Evolutionary conservation across 1,140 invertebrate genomes (phyloP).

Genomic region (Megathymus violae): DNA sequence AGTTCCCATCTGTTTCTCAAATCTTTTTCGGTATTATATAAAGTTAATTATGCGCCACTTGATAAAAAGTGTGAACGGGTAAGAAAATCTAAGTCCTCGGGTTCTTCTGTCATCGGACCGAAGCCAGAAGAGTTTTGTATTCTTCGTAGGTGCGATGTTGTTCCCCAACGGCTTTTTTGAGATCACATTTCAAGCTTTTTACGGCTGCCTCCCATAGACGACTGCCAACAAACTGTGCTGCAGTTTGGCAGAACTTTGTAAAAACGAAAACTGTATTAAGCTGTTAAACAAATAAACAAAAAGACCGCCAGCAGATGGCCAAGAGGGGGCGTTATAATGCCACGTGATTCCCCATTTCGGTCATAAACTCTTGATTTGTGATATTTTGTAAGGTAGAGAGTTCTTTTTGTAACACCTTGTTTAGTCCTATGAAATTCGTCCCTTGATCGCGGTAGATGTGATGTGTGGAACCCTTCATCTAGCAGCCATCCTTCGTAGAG

Average conservation of each 20-base stretch:
- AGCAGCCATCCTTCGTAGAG: slow-evolving; percentile 69
- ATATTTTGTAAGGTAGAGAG: not conserved
- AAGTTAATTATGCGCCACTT: slow-evolving; percentile 1
- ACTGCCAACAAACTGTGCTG: too few relatives aligned
- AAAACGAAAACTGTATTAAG: too few relatives aligned
- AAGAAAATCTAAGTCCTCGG: not conserved
- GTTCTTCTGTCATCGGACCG: slow-evolving; percentile 1
- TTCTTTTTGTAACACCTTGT: slow-evolving; percentile 11
- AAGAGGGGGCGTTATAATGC: too few relatives aligned
- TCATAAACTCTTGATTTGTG: too few relatives aligned
- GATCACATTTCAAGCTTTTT: not conserved
- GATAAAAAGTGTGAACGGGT: slow-evolving; percentile 10
- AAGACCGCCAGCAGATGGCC: too few relatives aligned
- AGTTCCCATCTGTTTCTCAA: slow-evolving; percentile 9
- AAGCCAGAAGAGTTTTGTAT: slow-evolving; percentile 2
- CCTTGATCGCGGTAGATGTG: slow-evolving; percentile 56
- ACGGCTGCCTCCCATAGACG: too few relatives aligned
- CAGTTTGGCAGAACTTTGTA: too few relatives aligned
- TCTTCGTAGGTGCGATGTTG: not conserved
- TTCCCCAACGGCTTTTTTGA: not conserved
- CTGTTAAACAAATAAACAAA: too few relatives aligned
- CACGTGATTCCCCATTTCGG: too few relatives aligned
- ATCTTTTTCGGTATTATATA: slow-evolving; percentile 16
- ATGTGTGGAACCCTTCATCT: slow-evolving; percentile 50
- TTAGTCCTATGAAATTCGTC: slow-evolving; percentile 18